Evolutionary conservation across 2,113 vertebrate species (phyloP), one percentile per base, ranked within the genome.

Genomic region (Phalacrocorax brasilianus): DNA sequence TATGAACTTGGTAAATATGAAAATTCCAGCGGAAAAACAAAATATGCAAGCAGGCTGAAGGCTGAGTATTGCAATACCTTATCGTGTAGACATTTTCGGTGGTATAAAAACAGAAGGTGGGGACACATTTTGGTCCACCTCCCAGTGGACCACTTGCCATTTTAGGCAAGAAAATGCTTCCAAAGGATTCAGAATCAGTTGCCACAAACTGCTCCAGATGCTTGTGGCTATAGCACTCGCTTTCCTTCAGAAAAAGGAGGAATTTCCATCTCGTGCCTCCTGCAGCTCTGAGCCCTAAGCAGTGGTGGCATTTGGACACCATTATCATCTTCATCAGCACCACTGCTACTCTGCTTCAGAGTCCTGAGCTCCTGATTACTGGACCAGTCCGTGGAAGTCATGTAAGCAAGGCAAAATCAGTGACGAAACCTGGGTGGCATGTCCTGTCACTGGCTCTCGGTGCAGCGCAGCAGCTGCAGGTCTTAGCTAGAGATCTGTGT

Each of bases 261-360:
- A 27, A 61, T 22, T 73, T 63, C 61, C 14, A 70, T 10, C 9
- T 27, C 0, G 1, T 2, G 3, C 35, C 24, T 74, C 33, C 44
- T 84, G 40, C 28, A n/a, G 23, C 27, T 61, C 58, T 1, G 4
- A 50, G 47, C 21, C n/a, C 32, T 32, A 30, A 6, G 30, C 42
- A n/a, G 21, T 1, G 3, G 35, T 0, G 7, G 42, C 33, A 84
- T 61, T 50, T 2, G 3, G 20, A 28, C 3, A 2, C 20, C 22
- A 17, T 32, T 20, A 21, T 3, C 7, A 23, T 11, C 14, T 45
- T 26, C 11, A 8, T 32, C 17, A 20, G 16, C 17, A 58, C 8
- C 17, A 63, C 19, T 0, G 4, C 4, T 2, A 20, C 30, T 24
- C 47, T 21, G 4, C 52, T n/a, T 38, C 9, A 24, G 26, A 11